These are phyloP conservation scores for Xestia ashworthii DNA, from an alignment of 2,888 invertebrate genomes.

Conservation along the genomic window DNA sequence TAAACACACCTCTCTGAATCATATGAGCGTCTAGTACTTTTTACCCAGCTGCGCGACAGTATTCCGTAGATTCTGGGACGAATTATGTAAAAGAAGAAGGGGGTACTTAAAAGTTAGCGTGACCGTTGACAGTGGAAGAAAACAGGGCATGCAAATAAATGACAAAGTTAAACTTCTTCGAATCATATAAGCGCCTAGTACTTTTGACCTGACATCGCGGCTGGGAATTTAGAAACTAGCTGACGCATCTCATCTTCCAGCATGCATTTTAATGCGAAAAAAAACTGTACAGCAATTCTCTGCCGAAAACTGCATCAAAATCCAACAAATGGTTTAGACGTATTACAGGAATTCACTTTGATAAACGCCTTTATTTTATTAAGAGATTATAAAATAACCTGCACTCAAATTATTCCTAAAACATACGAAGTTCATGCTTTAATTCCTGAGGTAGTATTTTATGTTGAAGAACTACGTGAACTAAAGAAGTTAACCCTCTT, in stretches of 20 bases:
- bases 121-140: neutral
- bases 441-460: neutral
- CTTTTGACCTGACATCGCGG: neutral
- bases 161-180: slow-evolving; percentile 1
- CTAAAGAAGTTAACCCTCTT: neutral
- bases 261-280: neutral
- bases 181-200: neutral
- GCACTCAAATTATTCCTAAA: neutral
- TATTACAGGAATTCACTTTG: neutral
- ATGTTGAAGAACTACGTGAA: neutral
- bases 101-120: too few relatives aligned
- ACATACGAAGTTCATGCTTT: neutral
- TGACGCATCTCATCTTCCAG: neutral
- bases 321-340: neutral
- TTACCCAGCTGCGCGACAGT: neutral
- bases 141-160: neutral
- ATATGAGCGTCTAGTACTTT: neutral
- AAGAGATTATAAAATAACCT: neutral
- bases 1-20: slow-evolving; percentile 66
- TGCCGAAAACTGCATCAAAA: neutral
- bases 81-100: neutral
- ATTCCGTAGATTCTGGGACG: neutral
- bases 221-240: neutral
- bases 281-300: neutral
- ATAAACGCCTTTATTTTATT: neutral